Percentiles rank a stretch among this genome's conserved stretches.
Conservation (phyloP, 2,888 invertebrate species). For the Cantharis rufa region DNA sequence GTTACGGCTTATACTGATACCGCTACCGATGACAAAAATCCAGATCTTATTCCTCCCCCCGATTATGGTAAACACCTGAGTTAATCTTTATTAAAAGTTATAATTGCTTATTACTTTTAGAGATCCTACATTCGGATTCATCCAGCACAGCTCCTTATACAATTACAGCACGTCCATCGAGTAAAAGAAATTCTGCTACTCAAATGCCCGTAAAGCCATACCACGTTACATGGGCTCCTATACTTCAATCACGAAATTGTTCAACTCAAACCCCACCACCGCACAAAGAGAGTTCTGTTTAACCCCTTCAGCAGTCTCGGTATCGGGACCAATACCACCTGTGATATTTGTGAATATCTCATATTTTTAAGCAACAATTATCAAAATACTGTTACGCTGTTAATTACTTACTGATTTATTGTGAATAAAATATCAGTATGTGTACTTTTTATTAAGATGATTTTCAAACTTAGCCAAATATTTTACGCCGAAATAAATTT, state of each 20-base stretch:
- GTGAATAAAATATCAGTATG: constrained; percentile 54
- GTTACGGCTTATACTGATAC: constrained; percentile 51
- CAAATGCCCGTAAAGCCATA: constrained; percentile 57
- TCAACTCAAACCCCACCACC: constrained; percentile 54
- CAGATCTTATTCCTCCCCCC: constrained; percentile 55
- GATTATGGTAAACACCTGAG: constrained; percentile 49
- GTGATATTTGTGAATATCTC: constrained; percentile 58
- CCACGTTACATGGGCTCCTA: constrained; percentile 57
- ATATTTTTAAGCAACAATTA: constrained; percentile 52
- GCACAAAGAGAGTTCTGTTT: constrained; percentile 57
- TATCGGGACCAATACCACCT: constrained; percentile 58
- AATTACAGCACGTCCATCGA: constrained; percentile 53
- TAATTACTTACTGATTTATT: constrained; percentile 40
- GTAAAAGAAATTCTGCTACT: constrained; percentile 54
- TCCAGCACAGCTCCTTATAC: constrained; percentile 52
- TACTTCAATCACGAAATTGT: constrained; percentile 54
- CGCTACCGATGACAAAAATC: constrained; percentile 54
- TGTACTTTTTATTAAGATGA: constrained; percentile 9
- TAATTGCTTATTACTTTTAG: constrained; percentile 38
- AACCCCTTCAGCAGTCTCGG: constrained; percentile 51
- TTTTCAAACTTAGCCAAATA: neutral
- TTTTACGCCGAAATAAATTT: neutral
- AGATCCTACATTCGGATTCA: constrained; percentile 47
- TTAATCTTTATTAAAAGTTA: neutral
- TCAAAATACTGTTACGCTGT: constrained; percentile 50